Conservation (phyloP, 2,797 vertebrate species). For the Vultur gryphus region DNA sequence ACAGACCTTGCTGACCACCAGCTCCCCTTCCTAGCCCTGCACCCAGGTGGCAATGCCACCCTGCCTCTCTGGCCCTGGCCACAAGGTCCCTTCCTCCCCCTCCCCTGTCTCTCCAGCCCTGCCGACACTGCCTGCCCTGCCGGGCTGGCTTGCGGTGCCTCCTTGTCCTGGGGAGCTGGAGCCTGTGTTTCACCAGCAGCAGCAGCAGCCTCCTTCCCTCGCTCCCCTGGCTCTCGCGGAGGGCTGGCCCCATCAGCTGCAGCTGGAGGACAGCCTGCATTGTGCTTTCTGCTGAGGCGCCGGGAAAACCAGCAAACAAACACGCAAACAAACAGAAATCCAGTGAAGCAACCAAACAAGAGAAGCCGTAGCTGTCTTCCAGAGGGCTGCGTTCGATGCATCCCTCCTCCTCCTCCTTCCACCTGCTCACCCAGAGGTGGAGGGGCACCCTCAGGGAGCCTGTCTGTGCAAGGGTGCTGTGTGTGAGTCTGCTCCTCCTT, state of each 20-base stretch:
- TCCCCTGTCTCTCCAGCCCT: neutral
- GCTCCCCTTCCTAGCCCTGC: neutral
- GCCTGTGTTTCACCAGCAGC: neutral
- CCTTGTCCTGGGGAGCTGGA: neutral
- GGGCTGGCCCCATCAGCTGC: neutral
- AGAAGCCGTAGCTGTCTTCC: neutral
- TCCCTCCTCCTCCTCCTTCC: neutral
- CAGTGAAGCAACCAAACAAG: neutral
- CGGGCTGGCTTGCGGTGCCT: rapidly evolving
- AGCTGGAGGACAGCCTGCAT: conserved; percentile 36
- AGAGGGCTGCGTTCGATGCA: neutral
- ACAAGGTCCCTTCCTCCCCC: neutral
- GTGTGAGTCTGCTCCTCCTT: neutral
- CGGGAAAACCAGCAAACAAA: neutral
- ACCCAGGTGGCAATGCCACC: neutral
- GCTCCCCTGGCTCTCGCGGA: neutral
- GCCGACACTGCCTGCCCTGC: rapidly evolving
- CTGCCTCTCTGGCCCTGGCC: neutral
- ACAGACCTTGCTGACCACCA: neutral
- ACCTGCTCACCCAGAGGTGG: neutral
- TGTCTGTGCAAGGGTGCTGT: neutral
- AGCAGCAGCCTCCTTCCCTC: neutral
- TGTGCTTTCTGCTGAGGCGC: conserved; percentile 1
- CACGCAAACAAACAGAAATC: neutral
- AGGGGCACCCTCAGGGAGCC: neutral